phyloP scores from a whole-genome alignment of 2,797 vertebrate species.

The Psittacula echo region DNA sequence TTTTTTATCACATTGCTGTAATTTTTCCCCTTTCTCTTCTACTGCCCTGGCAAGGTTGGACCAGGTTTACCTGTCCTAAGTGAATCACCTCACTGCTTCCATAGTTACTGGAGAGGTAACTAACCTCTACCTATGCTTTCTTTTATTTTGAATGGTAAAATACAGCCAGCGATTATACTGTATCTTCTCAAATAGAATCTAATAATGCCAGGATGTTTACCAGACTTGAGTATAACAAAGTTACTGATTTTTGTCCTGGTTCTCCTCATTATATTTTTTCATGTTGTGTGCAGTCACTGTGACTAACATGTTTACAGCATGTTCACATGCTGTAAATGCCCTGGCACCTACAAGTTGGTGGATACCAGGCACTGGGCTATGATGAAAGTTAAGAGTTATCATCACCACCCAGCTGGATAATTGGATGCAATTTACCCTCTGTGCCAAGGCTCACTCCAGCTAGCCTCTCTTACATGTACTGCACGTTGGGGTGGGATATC shows the following conservation, averaged over 20 bases:
- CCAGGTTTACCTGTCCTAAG: neutral
- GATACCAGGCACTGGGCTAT: neutral
- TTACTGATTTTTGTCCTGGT: neutral
- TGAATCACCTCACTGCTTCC: neutral
- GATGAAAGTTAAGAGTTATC: neutral
- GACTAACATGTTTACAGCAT: neutral
- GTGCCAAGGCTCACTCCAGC: neutral
- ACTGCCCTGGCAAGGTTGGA: neutral
- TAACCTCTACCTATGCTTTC: neutral
- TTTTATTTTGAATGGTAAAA: neutral
- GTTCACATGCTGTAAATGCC: neutral
- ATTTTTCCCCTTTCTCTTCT: neutral
- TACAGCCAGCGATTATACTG: neutral
- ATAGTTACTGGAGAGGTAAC: neutral
- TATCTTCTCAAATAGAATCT: neutral
- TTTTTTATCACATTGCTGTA: neutral
- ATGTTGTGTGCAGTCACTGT: neutral
- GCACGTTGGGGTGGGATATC: neutral
- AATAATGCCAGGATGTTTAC: neutral
- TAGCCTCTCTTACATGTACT: neutral
- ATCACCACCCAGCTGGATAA: neutral
- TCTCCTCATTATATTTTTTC: neutral
- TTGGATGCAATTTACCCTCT: neutral
- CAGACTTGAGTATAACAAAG: accelerated
- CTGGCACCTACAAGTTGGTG: neutral